phyloP scores from a whole-genome alignment of 2,888 invertebrate genomes.

The Acronicta aceris region DNA sequence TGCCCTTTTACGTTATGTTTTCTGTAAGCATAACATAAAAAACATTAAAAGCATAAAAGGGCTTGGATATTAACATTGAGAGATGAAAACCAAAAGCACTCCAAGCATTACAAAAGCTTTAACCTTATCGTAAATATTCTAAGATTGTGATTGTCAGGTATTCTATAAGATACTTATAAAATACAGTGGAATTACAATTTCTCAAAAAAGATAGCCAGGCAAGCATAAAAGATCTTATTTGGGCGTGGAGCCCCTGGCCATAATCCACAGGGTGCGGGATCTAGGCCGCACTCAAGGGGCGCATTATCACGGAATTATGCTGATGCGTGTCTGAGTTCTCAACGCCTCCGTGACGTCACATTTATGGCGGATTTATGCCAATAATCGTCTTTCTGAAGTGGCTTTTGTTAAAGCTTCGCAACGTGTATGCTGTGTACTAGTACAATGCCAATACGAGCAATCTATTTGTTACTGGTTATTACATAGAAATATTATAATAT shows the following conservation, averaged over 20 bases:
- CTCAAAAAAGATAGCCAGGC: conserved; percentile 69
- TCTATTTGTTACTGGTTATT: conserved; percentile 6
- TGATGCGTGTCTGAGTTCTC: conserved; percentile 78
- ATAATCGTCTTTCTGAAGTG: conserved; percentile 48
- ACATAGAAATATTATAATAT: too few species aligned
- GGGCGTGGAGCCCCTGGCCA: conserved; percentile 72
- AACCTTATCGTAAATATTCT: conserved; percentile 8
- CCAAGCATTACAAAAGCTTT: conserved; percentile 4
- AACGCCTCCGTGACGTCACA: conserved; percentile 69
- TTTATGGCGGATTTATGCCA: conserved; percentile 64
- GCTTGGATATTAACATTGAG: too few species aligned
- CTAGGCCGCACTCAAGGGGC: conserved; percentile 79
- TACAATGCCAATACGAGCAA: conserved; percentile 10
- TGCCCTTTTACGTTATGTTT: too few species aligned
- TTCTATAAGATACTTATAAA: conserved; percentile 52
- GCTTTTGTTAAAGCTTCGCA: conserved; percentile 47
- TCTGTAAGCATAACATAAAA: too few species aligned
- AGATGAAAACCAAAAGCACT: too few species aligned
- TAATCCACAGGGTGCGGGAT: conserved; percentile 83
- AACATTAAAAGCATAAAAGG: too few species aligned
- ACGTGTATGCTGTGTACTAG: conserved; percentile 25
- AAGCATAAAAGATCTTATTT: conserved; percentile 78
- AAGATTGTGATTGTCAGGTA: conserved; percentile 32
- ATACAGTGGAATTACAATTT: conserved; percentile 63
- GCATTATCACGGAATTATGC: conserved; percentile 86